These are phyloP conservation scores for Coleophora deauratella DNA, from an alignment of 2,888 invertebrate species.

Conservation along the genomic window DNA sequence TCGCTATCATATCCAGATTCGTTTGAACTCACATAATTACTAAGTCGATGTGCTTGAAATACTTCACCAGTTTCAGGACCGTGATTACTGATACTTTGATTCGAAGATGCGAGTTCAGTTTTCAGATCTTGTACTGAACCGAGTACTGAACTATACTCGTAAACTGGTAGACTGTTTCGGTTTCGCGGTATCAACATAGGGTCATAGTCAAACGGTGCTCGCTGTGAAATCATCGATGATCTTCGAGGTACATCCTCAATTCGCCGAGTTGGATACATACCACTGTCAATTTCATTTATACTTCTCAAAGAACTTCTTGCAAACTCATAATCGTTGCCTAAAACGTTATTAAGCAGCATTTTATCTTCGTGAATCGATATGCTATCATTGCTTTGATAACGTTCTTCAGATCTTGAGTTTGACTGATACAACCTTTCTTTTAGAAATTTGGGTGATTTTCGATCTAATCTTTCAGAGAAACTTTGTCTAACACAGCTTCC, in stretches of 20 bases:
- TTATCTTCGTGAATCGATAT: conserved; percentile 64
- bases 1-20: conserved; percentile 90
- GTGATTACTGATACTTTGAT: conserved; percentile 68
- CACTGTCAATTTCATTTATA: conserved; percentile 52
- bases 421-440: conserved; percentile 53
- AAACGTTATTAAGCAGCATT: conserved; percentile 49
- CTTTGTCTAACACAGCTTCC: conserved; percentile 66
- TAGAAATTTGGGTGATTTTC: conserved; percentile 60
- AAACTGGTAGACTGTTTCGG: conserved; percentile 66
- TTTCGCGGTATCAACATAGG: conserved; percentile 67
- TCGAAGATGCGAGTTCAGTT: conserved; percentile 55
- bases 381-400: conserved; percentile 71
- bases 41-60: conserved; percentile 76
- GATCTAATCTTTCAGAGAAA: conserved; percentile 64
- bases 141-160: conserved; percentile 54
- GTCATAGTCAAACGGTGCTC: conserved; percentile 58
- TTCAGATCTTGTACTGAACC: conserved; percentile 58
- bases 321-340: conserved; percentile 52
- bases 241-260: conserved; percentile 50
- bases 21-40: conserved; percentile 86
- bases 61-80: conserved; percentile 70
- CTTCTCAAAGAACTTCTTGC: conserved; percentile 59
- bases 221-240: conserved; percentile 64
- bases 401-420: conserved; percentile 76
- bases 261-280: conserved; percentile 38